These are phyloP conservation scores for Halcyon senegalensis DNA, from an alignment of 2,113 vertebrate genomes.

Conservation along the genomic window DNA sequence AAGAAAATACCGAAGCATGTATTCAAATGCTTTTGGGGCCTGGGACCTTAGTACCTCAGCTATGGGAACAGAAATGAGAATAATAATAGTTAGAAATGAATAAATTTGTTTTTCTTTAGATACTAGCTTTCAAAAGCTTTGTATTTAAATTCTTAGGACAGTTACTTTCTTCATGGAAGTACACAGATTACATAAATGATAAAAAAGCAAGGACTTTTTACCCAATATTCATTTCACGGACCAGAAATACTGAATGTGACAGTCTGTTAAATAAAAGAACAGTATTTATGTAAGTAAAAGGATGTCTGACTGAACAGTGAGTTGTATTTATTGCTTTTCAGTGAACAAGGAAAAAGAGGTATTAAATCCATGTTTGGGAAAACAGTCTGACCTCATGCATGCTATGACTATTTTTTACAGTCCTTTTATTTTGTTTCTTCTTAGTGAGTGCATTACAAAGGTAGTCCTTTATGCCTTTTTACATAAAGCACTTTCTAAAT, in stretches of 20 bases:
- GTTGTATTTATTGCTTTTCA: neutral
- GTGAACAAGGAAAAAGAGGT: neutral
- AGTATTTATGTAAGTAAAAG: neutral
- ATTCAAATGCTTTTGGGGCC: neutral
- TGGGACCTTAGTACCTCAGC: neutral
- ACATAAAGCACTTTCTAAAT: neutral
- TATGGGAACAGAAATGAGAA: neutral
- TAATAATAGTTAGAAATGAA: neutral
- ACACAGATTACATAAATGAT: neutral
- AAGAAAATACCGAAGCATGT: neutral
- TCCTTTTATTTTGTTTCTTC: constrained; percentile 11
- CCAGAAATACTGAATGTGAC: neutral
- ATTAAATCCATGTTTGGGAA: neutral
- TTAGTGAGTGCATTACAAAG: neutral
- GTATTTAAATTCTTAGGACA: neutral
- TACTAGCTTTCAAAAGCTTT: neutral
- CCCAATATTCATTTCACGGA: neutral
- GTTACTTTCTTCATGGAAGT: neutral
- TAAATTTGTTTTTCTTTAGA: neutral
- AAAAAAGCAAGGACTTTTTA: neutral
- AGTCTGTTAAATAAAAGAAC: neutral
- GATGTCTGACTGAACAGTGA: neutral
- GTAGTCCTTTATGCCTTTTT: neutral
- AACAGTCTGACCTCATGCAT: neutral
- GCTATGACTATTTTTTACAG: constrained; percentile 7